Evolutionary conservation across 2,113 vertebrate genomes (phyloP).

Genomic region (crab-eating macaque (Macaca fascicularis)): T2T-MFA8v1.1 NC_088389.1:125879001-125879500

Average conservation of each 20-base stretch:
- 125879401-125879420: neutral
- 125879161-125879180: neutral
- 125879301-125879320: neutral
- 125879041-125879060: neutral
- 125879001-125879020: neutral
- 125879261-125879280: neutral
- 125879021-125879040: neutral
- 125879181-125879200: neutral
- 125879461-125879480: neutral
- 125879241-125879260: neutral
- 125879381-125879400: neutral
- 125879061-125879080: neutral
- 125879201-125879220: neutral
- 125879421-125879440: neutral
- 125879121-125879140: neutral
- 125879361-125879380: neutral
- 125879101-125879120: neutral
- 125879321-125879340: neutral
- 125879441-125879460: neutral
- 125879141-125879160: neutral
- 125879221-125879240: neutral
- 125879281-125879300: neutral
- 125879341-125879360: neutral
- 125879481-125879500: neutral
- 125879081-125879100: neutral